These are phyloP conservation scores for Chitala chitala DNA, from an alignment of 2,113 vertebrate species.

Conservation along the genomic window DNA sequence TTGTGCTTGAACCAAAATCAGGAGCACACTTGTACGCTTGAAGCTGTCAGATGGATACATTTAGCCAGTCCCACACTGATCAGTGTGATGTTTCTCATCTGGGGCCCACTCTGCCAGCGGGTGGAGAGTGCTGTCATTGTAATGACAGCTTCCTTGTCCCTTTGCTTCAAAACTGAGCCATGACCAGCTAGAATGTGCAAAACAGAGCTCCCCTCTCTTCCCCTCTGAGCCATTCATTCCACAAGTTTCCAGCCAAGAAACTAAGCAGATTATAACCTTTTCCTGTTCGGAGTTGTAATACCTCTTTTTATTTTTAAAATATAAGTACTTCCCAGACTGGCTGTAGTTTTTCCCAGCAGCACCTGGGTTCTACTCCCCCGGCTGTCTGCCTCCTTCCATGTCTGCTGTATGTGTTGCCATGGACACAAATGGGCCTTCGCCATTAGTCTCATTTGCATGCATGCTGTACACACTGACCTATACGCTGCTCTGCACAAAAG, in stretches of 20 bases:
- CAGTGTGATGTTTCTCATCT: neutral
- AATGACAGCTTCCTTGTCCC: neutral
- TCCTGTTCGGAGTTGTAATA: slow-evolving; percentile 1
- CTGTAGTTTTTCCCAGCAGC: neutral
- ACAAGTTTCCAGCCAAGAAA: slow-evolving; percentile 12
- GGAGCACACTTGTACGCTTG: too few relatives aligned
- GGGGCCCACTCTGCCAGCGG: neutral
- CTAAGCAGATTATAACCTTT: slow-evolving; percentile 8
- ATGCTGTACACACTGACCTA: too few relatives aligned
- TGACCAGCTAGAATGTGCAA: neutral
- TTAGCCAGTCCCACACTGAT: too few relatives aligned
- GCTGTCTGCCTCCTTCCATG: neutral
- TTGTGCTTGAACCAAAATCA: neutral
- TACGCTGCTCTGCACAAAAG: too few relatives aligned
- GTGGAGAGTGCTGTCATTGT: neutral
- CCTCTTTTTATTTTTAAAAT: neutral
- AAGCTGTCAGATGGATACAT: neutral
- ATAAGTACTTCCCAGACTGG: slow-evolving; percentile 23
- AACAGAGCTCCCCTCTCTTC: neutral
- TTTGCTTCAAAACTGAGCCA: neutral
- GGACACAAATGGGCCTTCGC: too few relatives aligned
- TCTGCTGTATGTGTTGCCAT: neutral
- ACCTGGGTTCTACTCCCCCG: neutral
- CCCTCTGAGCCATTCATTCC: neutral
- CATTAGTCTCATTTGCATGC: too few relatives aligned